Conservation (phyloP, 2,113 vertebrate genomes). For the mouse (Mus musculus) region DNA sequence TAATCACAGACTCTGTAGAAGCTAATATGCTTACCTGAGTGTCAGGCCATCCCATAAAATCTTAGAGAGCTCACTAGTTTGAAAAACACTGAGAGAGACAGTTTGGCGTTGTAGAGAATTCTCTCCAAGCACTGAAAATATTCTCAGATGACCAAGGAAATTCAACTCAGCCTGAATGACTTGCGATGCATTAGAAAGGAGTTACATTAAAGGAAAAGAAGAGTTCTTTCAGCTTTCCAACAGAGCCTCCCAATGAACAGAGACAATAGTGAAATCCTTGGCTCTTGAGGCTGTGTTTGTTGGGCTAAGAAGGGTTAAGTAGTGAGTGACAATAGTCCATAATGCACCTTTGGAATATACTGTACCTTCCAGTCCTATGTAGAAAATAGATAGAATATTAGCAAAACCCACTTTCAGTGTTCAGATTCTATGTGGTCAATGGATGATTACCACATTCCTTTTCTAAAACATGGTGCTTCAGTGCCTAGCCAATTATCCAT, state of each 20-base stretch:
- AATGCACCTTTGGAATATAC: background rate
- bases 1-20: background rate
- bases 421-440: constrained; percentile 11
- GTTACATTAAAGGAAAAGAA: background rate
- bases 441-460: background rate
- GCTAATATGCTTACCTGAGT: background rate
- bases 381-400: background rate
- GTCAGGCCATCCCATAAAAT: background rate
- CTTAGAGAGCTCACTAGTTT: background rate
- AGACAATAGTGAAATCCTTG: background rate
- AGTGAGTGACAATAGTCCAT: background rate
- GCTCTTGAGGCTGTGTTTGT: background rate
- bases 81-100: background rate
- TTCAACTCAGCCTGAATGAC: background rate
- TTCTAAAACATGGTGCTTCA: constrained; percentile 11
- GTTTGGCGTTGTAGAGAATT: background rate
- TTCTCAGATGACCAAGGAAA: background rate
- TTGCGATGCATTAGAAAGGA: constrained; percentile 5
- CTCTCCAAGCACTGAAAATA: constrained; percentile 16
- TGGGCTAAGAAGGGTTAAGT: background rate
- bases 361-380: background rate
- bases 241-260: constrained; percentile 2
- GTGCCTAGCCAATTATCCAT: background rate
- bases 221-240: background rate
- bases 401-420: background rate